Conservation (phyloP, 2,797 vertebrate genomes). For the Chiloscyllium punctatum region DNA sequence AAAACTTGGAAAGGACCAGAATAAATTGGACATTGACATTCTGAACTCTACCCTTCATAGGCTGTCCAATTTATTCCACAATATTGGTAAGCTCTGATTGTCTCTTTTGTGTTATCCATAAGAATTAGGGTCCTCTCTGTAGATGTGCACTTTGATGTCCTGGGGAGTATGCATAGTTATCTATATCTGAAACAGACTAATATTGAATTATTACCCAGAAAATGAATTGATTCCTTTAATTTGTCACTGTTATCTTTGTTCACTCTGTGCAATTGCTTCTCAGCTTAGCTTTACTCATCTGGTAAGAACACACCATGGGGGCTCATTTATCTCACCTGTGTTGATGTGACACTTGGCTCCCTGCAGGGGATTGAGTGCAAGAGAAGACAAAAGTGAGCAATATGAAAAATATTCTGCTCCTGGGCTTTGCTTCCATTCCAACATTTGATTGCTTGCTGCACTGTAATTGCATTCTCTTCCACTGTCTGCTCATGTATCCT, state of each 20-base stretch:
- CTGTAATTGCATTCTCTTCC: slow-evolving; percentile 17
- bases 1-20: neutral
- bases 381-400: neutral
- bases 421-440: neutral
- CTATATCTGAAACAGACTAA: neutral
- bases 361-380: neutral
- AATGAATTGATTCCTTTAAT: slow-evolving; percentile 1
- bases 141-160: neutral
- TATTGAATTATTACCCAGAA: neutral
- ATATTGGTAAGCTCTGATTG: neutral
- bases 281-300: neutral
- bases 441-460: neutral
- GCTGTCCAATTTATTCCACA: neutral
- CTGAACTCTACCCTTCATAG: neutral
- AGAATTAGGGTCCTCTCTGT: neutral
- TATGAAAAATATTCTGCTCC: slow-evolving; percentile 12
- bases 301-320: neutral
- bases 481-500: neutral
- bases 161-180: neutral
- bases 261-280: neutral
- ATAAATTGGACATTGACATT: neutral
- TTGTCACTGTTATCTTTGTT: neutral
- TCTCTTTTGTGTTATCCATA: neutral
- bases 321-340: neutral
- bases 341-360: neutral